A percentile compares a stretch with the other conserved stretches of the same genome.
Conservation (phyloP, 2,888 invertebrate genomes). For the Papilio gigon region DNA sequence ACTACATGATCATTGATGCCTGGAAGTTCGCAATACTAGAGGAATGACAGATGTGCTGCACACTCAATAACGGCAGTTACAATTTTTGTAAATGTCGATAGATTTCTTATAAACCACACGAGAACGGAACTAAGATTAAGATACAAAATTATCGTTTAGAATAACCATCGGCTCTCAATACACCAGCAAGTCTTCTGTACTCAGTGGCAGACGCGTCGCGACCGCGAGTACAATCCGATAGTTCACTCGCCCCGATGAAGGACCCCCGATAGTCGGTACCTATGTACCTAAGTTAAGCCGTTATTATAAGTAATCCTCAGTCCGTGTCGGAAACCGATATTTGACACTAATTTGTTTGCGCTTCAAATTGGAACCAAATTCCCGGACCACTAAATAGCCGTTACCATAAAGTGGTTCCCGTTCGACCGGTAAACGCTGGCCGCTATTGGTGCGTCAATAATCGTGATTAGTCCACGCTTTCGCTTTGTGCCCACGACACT, state of each 20-base stretch:
- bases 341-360: constrained; percentile 43
- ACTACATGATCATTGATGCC: no score
- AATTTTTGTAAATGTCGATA: background rate
- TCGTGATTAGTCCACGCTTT: constrained; percentile 57
- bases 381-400: constrained; percentile 37
- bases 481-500: constrained; percentile 49
- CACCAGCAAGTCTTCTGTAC: no score
- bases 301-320: constrained; percentile 20
- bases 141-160: no score
- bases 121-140: no score
- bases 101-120: no score
- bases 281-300: no score
- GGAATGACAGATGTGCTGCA: background rate
- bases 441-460: constrained; percentile 59
- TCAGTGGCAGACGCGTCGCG: no score
- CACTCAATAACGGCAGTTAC: background rate
- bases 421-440: constrained; percentile 43
- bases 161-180: no score
- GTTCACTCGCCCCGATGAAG: no score
- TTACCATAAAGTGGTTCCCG: constrained; percentile 43
- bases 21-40: no score
- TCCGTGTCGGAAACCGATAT: constrained; percentile 33
- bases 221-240: no score
- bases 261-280: no score
- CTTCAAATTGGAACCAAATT: constrained; percentile 39